phyloP scores from a whole-genome alignment of 2,797 vertebrate species.

The Anomalospiza imberbis region DNA sequence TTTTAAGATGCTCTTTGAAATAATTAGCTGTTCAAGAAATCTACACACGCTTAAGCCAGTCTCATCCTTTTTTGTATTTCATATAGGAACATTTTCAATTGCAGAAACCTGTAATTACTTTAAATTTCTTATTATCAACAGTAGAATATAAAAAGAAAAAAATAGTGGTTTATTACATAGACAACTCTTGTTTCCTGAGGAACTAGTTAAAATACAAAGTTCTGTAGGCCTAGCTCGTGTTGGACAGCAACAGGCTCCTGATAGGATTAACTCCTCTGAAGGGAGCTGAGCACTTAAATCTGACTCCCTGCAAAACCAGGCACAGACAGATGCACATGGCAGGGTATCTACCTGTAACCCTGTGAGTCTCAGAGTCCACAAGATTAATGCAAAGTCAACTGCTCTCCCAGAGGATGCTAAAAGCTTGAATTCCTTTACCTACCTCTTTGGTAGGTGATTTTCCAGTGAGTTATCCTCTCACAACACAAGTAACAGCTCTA shows the following conservation, averaged over 20 bases:
- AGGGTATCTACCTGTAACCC: not conserved
- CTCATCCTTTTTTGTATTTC: not conserved
- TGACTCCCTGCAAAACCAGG: not conserved
- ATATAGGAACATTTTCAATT: not conserved
- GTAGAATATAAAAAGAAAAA: not conserved
- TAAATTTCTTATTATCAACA: not conserved
- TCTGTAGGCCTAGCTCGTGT: not conserved
- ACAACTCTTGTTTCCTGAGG: not conserved
- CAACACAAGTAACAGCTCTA: not conserved
- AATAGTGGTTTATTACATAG: not conserved
- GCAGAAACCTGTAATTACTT: not conserved
- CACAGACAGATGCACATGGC: not conserved
- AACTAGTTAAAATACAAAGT: not conserved
- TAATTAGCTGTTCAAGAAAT: not conserved
- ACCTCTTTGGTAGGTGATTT: not conserved
- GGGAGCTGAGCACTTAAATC: not conserved
- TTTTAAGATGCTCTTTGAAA: not conserved
- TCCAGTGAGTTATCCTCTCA: not conserved
- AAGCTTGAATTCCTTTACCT: not conserved
- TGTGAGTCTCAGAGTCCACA: not conserved
- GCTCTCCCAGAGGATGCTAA: not conserved
- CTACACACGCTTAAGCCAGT: not conserved
- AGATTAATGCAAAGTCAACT: not conserved
- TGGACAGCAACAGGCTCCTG: not conserved
- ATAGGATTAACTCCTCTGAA: not conserved